Conservation (phyloP, 2,888 invertebrate genomes). For the Stenodera caucasica region DNA sequence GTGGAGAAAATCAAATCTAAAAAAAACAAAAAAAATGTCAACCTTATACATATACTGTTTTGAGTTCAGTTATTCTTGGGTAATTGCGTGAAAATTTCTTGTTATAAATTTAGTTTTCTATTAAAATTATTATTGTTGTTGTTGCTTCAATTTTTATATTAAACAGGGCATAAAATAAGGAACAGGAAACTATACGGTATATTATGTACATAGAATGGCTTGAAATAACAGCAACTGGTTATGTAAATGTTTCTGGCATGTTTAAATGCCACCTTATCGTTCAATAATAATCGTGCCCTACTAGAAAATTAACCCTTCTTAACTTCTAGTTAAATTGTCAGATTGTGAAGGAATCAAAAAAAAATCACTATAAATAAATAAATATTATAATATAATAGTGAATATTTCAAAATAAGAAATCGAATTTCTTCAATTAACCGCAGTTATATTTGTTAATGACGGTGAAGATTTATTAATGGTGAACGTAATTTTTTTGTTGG, state of each 20-base stretch:
- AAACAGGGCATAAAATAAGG: slow-evolving; percentile 27
- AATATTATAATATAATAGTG: too few species aligned
- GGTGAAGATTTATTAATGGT: background rate
- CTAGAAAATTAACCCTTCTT: background rate
- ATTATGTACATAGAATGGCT: background rate
- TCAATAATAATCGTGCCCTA: slow-evolving; percentile 8
- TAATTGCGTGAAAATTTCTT: slow-evolving; percentile 20
- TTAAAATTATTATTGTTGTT: background rate
- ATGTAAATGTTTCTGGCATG: slow-evolving; percentile 22
- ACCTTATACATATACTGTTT: too few species aligned
- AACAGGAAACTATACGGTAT: slow-evolving; percentile 18
- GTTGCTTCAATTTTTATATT: slow-evolving; percentile 15
- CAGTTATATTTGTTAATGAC: too few species aligned
- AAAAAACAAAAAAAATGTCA: background rate
- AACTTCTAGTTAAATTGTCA: slow-evolving; percentile 3
- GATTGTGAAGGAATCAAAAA: background rate
- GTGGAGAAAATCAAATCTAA: slow-evolving; percentile 13
- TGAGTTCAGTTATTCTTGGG: slow-evolving; percentile 15
- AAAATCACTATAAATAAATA: background rate
- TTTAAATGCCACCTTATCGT: slow-evolving; percentile 7
- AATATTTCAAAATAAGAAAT: too few species aligned
- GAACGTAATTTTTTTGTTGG: background rate
- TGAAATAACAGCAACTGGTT: slow-evolving; percentile 10
- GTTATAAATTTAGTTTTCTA: background rate
- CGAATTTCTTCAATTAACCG: too few species aligned